Percentiles rank a stretch among this genome's conserved stretches.
Evolutionary conservation across 2,888 invertebrate species (phyloP).

Genomic region (Meta bourneti): DNA sequence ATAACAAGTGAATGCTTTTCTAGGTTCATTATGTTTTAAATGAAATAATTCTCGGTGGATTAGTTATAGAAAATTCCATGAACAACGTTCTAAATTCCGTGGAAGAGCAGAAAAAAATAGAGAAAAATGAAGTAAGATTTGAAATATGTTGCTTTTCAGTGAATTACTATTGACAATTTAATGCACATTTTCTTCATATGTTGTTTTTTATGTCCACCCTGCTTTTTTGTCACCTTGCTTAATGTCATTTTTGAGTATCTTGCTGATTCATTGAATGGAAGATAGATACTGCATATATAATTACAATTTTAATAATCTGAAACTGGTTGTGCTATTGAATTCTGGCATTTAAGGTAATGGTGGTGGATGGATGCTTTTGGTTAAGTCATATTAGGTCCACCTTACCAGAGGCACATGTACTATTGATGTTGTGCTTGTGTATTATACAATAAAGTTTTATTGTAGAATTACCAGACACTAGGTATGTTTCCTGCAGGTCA

Average conservation of each 20-base stretch:
- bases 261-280: not conserved
- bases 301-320: no score
- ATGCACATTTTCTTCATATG: not conserved
- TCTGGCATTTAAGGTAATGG: no score
- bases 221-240: not conserved
- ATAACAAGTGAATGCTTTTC: not conserved
- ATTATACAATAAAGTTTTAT: no score
- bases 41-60: constrained; percentile 67
- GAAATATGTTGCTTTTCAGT: not conserved
- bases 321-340: no score
- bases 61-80: constrained; percentile 63
- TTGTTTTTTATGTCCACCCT: not conserved
- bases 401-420: no score
- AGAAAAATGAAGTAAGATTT: constrained; percentile 67
- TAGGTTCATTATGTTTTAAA: constrained; percentile 71
- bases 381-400: no score
- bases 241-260: not conserved
- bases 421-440: no score
- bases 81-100: constrained; percentile 41
- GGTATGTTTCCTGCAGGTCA: no score
- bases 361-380: no score
- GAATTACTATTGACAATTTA: not conserved
- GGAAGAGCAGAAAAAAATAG: constrained; percentile 71
- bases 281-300: no score
- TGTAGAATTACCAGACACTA: no score